Conservation (phyloP, 1,140 invertebrate species). For the Solenopsis invicta region DNA sequence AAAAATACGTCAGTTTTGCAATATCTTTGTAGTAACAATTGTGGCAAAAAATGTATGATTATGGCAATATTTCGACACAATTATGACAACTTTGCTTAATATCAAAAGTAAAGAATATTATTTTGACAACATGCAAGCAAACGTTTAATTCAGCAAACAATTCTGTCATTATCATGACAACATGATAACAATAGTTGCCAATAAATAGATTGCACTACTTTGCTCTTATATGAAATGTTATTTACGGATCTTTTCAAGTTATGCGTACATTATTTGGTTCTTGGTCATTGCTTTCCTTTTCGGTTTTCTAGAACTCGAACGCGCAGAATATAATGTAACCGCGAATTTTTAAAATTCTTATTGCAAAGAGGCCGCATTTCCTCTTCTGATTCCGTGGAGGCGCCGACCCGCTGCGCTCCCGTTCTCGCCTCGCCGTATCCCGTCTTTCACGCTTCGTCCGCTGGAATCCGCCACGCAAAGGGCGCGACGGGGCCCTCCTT, state of each 20-base stretch:
- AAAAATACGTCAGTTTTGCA: no score
- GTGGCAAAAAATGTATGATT: no score
- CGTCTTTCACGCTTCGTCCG: constrained; percentile 1
- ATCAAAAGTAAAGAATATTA: no score
- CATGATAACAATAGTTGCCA: no score
- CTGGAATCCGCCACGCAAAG: constrained; percentile 24
- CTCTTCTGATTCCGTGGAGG: neutral
- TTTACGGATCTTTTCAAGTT: neutral
- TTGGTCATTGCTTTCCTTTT: neutral
- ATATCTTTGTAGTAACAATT: no score
- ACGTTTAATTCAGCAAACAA: no score
- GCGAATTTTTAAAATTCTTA: neutral
- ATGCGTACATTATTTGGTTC: neutral
- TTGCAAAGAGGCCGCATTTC: neutral
- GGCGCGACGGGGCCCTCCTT: neutral
- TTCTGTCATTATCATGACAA: no score
- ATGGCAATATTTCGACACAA: no score
- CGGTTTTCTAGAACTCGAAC: neutral
- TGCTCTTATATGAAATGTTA: no score
- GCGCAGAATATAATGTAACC: neutral
- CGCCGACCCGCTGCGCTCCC: constrained; percentile 35
- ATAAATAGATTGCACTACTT: no score
- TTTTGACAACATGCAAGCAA: no score
- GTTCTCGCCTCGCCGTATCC: constrained; percentile 6
- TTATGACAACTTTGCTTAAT: no score